Conservation (phyloP, 2,797 vertebrate genomes). For the Sebastes iracundus region DNA sequence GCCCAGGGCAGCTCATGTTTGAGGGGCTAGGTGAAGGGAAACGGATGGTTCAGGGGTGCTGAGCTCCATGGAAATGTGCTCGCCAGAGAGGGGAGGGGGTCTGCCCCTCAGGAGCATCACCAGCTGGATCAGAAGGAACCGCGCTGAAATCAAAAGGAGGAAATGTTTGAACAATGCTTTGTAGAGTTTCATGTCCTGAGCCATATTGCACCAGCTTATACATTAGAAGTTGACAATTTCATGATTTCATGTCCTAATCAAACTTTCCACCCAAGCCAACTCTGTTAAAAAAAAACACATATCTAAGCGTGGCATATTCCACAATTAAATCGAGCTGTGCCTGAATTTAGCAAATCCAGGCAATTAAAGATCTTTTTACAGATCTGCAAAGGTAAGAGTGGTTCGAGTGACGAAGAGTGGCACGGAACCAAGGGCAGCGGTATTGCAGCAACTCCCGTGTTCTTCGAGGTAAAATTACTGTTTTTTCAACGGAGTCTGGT, state of each 20-base stretch:
- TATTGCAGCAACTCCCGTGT: too few relatives aligned
- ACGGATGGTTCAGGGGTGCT: constrained; percentile 56
- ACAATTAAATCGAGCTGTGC: neutral
- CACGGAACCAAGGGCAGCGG: too few relatives aligned
- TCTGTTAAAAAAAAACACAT: neutral
- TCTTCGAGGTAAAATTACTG: too few relatives aligned
- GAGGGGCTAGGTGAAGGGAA: constrained; percentile 63
- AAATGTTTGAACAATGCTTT: constrained; percentile 1
- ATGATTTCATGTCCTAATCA: neutral
- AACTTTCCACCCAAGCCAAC: neutral
- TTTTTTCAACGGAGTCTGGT: too few relatives aligned
- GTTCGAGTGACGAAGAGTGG: neutral
- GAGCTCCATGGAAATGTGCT: constrained; percentile 54
- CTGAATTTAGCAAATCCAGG: neutral
- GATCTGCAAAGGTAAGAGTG: neutral
- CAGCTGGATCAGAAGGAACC: constrained; percentile 11
- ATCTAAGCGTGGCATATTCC: neutral
- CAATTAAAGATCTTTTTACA: neutral
- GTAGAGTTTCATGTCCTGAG: neutral
- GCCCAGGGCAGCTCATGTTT: constrained; percentile 51
- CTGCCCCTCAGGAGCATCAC: constrained; percentile 18
- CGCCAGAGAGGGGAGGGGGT: constrained; percentile 3
- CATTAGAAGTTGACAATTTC: neutral
- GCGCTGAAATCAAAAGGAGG: constrained; percentile 21
- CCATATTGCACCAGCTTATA: neutral